These are phyloP conservation scores for Selenia dentaria DNA, from an alignment of 2,888 invertebrate species.

Conservation along the genomic window DNA sequence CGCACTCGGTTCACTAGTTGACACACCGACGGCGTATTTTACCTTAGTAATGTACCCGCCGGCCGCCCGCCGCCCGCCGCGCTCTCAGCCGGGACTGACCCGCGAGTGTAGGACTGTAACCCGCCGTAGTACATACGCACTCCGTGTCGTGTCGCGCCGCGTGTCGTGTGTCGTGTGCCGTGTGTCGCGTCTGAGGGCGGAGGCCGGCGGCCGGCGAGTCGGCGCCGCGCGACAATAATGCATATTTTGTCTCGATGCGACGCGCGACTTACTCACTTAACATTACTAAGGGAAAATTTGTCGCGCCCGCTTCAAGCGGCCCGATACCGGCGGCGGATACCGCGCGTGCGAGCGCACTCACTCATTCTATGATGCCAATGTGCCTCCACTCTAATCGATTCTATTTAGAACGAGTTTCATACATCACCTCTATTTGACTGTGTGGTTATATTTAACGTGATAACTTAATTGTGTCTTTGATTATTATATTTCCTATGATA, in stretches of 20 bases:
- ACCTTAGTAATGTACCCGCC: constrained; percentile 72
- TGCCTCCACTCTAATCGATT: no score
- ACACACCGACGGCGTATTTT: constrained; percentile 65
- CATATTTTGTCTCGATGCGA: constrained; percentile 73
- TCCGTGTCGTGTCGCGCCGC: constrained; percentile 21
- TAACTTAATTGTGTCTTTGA: no score
- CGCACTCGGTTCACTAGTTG: constrained; percentile 39
- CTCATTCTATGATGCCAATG: no score
- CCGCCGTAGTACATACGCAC: constrained; percentile 1
- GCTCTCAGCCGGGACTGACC: constrained; percentile 13
- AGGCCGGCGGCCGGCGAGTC: constrained; percentile 22
- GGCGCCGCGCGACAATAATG: constrained; percentile 61
- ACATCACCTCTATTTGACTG: no score
- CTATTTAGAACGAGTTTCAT: no score
- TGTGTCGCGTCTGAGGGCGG: neutral
- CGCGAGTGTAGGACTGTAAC: no score
- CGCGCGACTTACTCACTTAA: constrained; percentile 48
- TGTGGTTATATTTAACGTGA: no score
- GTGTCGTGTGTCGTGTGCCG: neutral
- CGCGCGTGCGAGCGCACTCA: neutral
- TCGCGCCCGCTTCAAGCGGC: constrained; percentile 63
- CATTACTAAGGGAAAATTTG: constrained; percentile 83
- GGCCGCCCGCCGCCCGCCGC: constrained; percentile 23
- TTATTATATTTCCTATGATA: no score
- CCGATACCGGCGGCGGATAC: constrained; percentile 45